Evolutionary conservation across 2,797 vertebrate genomes (phyloP).

Genomic region (Gobionotothen gibberifrons): DNA sequence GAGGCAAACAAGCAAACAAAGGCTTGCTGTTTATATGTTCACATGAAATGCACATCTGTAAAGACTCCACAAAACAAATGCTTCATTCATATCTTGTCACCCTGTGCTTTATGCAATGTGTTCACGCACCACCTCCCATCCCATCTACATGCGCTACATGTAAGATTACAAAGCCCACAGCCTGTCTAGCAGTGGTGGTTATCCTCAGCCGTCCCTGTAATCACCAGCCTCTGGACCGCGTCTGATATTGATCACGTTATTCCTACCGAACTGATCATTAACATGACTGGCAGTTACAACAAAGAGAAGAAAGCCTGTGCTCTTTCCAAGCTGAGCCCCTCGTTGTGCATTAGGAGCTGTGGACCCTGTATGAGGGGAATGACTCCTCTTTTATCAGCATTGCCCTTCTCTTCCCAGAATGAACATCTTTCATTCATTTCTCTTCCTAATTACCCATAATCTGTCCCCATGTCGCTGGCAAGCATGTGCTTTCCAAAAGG

Average conservation of each 20-base stretch:
- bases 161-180: conserved; percentile 36
- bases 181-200: conserved; percentile 44
- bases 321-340: conserved; percentile 70
- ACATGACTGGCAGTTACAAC: conserved; percentile 80
- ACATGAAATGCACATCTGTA: conserved; percentile 24
- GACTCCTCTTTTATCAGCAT: conserved; percentile 73
- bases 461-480: conserved; percentile 71
- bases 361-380: conserved; percentile 72
- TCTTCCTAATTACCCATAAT: conserved; percentile 73
- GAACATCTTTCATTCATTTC: conserved; percentile 77
- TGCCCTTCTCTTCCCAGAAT: conserved; percentile 69
- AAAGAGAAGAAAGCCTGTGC: conserved; percentile 74
- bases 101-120: conserved; percentile 24
- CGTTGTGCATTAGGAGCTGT: conserved; percentile 69
- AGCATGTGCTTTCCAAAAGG: conserved; percentile 67
- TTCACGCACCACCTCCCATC: conserved; percentile 24
- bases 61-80: conserved; percentile 20
- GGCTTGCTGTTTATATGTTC: background rate
- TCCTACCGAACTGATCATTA: conserved; percentile 79
- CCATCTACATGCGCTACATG: conserved; percentile 32
- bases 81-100: conserved; percentile 7
- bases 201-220: conserved; percentile 68
- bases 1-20: background rate
- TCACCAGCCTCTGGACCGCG: conserved; percentile 69
- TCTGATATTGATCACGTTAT: conserved; percentile 82